Evolutionary conservation across 2,113 vertebrate genomes (phyloP).

Genomic region (Rhea americana): DNA sequence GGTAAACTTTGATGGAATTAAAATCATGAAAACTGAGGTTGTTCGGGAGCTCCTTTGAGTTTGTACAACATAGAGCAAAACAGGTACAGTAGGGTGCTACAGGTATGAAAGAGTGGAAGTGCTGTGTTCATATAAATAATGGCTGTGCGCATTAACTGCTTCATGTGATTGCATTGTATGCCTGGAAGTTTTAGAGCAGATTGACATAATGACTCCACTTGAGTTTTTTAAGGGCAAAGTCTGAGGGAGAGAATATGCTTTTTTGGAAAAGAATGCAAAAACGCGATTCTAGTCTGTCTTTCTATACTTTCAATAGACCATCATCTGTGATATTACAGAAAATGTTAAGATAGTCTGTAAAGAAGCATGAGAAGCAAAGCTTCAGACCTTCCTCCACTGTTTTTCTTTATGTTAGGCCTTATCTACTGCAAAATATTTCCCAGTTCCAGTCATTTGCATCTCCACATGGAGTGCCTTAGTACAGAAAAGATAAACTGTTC

Average conservation of each 20-base stretch:
- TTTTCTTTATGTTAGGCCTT: neutral
- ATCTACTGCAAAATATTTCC: neutral
- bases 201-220: neutral
- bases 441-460: neutral
- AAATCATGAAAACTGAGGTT: accelerated
- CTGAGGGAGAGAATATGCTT: accelerated
- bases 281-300: neutral
- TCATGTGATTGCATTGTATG: neutral
- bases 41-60: no score
- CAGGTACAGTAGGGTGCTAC: accelerated
- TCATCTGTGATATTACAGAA: neutral
- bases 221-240: neutral
- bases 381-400: neutral
- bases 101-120: neutral
- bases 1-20: accelerated
- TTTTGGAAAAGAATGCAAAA: neutral
- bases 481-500: neutral
- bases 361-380: neutral
- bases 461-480: neutral
- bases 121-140: accelerated
- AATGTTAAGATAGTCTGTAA: neutral
- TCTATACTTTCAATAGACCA: neutral
- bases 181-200: neutral
- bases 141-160: neutral
- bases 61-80: accelerated